phyloP scores from a whole-genome alignment of 2,113 vertebrate genomes.

The Takifugu bimaculatus region DNA sequence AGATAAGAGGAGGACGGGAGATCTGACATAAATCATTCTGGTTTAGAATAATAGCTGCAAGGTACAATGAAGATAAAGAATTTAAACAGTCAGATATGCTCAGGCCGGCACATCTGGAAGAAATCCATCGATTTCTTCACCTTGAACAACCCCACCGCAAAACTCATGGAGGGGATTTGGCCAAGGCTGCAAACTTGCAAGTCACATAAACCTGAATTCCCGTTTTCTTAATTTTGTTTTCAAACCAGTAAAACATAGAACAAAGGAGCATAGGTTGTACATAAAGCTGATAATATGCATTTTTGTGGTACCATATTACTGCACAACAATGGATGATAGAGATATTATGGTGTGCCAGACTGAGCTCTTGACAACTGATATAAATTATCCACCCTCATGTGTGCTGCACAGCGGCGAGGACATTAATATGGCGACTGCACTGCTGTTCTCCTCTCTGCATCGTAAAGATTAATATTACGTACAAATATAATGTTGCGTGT shows the following conservation, averaged over 20 bases:
- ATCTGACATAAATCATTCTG: conserved; percentile 34
- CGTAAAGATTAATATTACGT: conserved; percentile 6
- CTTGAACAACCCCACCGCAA: conserved; percentile 34
- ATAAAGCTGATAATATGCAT: background rate
- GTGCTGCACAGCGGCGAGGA: conserved; percentile 20
- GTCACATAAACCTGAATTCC: conserved; percentile 28
- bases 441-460: conserved; percentile 17
- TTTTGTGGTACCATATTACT: background rate
- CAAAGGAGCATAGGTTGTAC: too few species aligned
- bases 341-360: conserved; percentile 17
- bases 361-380: conserved; percentile 41
- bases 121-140: conserved; percentile 42
- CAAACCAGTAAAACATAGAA: background rate
- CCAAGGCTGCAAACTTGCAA: conserved; percentile 18
- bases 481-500: conserved; percentile 3
- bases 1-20: conserved; percentile 16
- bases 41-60: conserved; percentile 30
- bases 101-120: conserved; percentile 14
- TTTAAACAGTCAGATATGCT: conserved; percentile 27
- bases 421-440: conserved; percentile 41
- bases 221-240: too few species aligned
- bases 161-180: conserved; percentile 33
- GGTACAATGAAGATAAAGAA: conserved; percentile 39
- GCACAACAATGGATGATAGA: background rate
- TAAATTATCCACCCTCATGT: conserved; percentile 40